Conservation (phyloP, 2,797 vertebrate genomes). For the Propithecus deckenii region DNA sequence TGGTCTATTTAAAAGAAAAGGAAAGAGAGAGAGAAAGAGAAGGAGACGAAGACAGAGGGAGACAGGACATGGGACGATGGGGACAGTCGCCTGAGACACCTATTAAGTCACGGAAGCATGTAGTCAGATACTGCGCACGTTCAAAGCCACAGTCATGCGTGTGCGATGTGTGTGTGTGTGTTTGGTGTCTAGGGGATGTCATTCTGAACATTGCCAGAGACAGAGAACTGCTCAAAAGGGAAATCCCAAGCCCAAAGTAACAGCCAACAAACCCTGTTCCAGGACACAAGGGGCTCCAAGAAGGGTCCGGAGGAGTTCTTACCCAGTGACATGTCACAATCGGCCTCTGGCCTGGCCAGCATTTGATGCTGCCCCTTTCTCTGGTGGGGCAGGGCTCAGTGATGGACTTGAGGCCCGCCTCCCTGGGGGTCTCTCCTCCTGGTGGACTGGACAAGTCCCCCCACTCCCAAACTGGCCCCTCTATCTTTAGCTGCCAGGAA, state of each 20-base stretch:
- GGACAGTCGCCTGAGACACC: fast-evolving
- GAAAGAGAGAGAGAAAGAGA: too few species aligned
- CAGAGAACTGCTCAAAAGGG: not conserved
- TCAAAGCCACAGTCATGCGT: fast-evolving
- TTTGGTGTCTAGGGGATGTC: not conserved
- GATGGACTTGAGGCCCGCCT: not conserved
- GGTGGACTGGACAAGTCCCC: not conserved
- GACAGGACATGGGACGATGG: not conserved
- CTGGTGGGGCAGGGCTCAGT: not conserved
- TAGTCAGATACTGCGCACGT: fast-evolving
- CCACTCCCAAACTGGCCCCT: not conserved
- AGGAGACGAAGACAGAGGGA: fast-evolving
- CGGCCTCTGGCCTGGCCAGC: too few species aligned
- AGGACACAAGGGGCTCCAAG: fast-evolving
- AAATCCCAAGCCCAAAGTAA: not conserved
- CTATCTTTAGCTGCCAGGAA: not conserved
- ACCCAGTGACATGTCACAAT: not conserved
- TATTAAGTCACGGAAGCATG: fast-evolving
- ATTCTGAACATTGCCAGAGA: not conserved
- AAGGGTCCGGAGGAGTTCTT: too few species aligned
- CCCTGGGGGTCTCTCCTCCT: not conserved
- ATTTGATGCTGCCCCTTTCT: not conserved
- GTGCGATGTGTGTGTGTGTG: not conserved
- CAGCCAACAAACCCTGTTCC: not conserved
- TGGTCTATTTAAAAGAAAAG: not conserved